Evolutionary conservation across 1,140 invertebrate species (phyloP).

Genomic region (Scaptodrosophila lebanonensis): DNA sequence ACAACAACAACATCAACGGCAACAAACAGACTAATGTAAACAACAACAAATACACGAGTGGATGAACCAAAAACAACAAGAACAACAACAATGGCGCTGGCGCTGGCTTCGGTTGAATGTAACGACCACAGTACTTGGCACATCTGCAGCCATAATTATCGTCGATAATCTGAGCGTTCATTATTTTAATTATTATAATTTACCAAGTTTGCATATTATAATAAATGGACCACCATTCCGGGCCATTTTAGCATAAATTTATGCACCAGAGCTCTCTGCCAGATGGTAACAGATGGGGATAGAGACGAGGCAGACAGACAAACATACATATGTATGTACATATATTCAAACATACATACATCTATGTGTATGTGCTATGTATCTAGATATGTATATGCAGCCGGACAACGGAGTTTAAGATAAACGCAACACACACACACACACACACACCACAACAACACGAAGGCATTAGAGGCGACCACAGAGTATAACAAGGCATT

Average conservation of each 20-base stretch:
- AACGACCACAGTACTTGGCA: slow-evolving; percentile 33
- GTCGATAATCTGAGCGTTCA: slow-evolving; percentile 67
- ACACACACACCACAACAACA: slow-evolving; percentile 22
- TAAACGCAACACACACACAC: slow-evolving; percentile 15
- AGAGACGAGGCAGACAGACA: neutral
- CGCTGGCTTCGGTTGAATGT: no score
- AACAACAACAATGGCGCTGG: no score
- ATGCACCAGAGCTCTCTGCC: slow-evolving; percentile 19
- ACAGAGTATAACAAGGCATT: slow-evolving; percentile 25
- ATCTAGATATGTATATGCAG: slow-evolving; percentile 6
- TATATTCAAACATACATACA: neutral
- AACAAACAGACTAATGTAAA: no score
- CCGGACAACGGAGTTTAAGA: slow-evolving; percentile 6
- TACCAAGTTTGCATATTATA: slow-evolving; percentile 70
- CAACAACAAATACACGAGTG: no score
- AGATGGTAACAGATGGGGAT: neutral
- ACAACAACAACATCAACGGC: no score
- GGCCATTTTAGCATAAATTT: slow-evolving; percentile 55
- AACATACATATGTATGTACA: no score
- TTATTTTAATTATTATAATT: slow-evolving; percentile 76
- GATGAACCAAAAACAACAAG: no score
- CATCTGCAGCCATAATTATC: slow-evolving; percentile 57
- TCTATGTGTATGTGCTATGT: neutral
- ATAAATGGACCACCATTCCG: slow-evolving; percentile 58
- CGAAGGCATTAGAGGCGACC: slow-evolving; percentile 29